Percentiles rank a stretch among this genome's conserved stretches.
Conservation (phyloP, 2,888 invertebrate genomes). For the Nysson spinosus region DNA sequence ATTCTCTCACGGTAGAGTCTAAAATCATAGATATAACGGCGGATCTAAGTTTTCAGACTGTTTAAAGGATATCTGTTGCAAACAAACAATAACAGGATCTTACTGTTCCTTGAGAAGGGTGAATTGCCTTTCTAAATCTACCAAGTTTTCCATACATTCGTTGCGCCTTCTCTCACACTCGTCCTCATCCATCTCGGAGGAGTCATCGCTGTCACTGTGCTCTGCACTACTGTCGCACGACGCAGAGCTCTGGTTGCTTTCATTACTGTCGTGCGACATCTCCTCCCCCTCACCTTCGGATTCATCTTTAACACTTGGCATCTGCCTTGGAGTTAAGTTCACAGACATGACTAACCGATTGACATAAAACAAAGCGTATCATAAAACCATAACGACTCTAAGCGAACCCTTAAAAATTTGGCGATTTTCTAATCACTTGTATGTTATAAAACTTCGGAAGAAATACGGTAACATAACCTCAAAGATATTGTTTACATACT, state of each 20-base stretch:
- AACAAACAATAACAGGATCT: conserved; percentile 57
- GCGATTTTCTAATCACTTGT: too few species aligned
- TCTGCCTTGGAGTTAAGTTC: conserved; percentile 50
- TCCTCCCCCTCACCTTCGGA: conserved; percentile 75
- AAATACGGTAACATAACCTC: conserved; percentile 21
- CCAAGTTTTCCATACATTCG: conserved; percentile 91
- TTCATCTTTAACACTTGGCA: conserved; percentile 76
- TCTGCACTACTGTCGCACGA: conserved; percentile 85
- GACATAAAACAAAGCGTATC: too few species aligned
- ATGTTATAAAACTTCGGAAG: too few species aligned
- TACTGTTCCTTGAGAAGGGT: conserved; percentile 91
- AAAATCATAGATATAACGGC: too few species aligned
- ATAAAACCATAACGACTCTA: too few species aligned
- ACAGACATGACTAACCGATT: too few species aligned
- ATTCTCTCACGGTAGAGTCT: conserved; percentile 89
- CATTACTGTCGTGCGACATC: conserved; percentile 76
- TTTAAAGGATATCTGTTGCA: too few species aligned
- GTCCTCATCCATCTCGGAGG: conserved; percentile 94
- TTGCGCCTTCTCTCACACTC: conserved; percentile 91
- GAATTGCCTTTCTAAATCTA: conserved; percentile 94
- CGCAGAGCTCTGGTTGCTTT: conserved; percentile 74
- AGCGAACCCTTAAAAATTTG: background rate
- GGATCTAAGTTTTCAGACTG: too few species aligned
- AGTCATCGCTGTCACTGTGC: conserved; percentile 89
- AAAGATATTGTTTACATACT: background rate